A percentile compares a stretch with the other conserved stretches of the same genome.
Evolutionary conservation across 2,113 vertebrate genomes (phyloP).

Genomic region (Solea senegalensis): DNA sequence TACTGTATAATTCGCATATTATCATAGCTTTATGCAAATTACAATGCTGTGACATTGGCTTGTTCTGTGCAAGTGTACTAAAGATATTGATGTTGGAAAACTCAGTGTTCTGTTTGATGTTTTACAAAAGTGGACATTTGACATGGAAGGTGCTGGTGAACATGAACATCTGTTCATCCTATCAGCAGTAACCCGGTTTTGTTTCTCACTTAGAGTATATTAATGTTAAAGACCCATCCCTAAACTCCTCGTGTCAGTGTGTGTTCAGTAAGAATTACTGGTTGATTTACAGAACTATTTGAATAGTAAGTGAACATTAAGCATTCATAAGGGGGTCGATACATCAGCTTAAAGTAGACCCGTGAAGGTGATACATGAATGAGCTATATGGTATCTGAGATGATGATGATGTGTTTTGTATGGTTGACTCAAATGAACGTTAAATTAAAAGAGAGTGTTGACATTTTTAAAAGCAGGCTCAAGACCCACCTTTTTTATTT

Average conservation of each 20-base stretch:
- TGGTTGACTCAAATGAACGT: too few relatives aligned
- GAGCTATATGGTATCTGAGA: slow-evolving; percentile 12
- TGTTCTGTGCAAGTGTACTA: too few relatives aligned
- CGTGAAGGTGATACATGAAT: slow-evolving; percentile 30
- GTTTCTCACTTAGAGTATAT: not conserved
- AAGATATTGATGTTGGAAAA: too few relatives aligned
- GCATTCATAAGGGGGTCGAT: slow-evolving; percentile 12
- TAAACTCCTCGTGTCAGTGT: not conserved
- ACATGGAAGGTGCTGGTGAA: slow-evolving; percentile 4
- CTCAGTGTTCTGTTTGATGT: too few relatives aligned
- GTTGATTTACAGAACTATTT: slow-evolving; percentile 14
- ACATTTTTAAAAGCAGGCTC: too few relatives aligned
- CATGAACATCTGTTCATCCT: slow-evolving; percentile 50
- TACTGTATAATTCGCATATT: not conserved
- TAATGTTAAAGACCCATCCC: not conserved
- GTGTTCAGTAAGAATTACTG: not conserved
- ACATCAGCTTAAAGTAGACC: slow-evolving; percentile 11
- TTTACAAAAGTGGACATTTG: not conserved
- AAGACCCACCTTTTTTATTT: too few relatives aligned
- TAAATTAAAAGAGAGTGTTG: too few relatives aligned
- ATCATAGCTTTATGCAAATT: too few relatives aligned
- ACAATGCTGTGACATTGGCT: too few relatives aligned
- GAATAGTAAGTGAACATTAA: slow-evolving; percentile 18
- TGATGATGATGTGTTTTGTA: slow-evolving; percentile 7
- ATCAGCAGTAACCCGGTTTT: slow-evolving; percentile 15